These are phyloP conservation scores for Rhagoletis pomonella DNA, from an alignment of 1,140 invertebrate species.

Conservation along the genomic window DNA sequence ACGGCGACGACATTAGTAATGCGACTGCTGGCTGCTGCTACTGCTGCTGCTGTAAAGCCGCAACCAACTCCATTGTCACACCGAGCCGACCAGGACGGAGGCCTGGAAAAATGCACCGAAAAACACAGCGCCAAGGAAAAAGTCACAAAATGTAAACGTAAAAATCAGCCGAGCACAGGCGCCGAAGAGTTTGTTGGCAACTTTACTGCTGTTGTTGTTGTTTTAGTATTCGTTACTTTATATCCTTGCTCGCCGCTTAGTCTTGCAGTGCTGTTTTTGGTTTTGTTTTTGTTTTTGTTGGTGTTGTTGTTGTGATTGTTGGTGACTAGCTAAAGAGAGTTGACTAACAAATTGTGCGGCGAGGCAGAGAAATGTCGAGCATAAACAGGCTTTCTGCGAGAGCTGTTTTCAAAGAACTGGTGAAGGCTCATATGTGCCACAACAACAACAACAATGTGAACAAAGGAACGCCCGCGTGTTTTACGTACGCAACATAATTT, in stretches of 20 bases:
- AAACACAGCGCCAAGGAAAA: constrained; percentile 30
- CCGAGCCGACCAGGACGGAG: constrained; percentile 49
- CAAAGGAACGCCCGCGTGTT: neutral
- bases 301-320: too few species aligned
- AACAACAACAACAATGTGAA: neutral
- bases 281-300: too few species aligned
- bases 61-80: constrained; percentile 52
- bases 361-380: neutral
- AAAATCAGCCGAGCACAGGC: constrained; percentile 40
- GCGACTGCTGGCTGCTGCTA: constrained; percentile 56
- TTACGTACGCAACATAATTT: neutral
- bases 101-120: constrained; percentile 48
- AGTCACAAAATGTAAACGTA: constrained; percentile 19
- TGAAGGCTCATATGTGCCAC: neutral
- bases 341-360: neutral
- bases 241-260: constrained; percentile 29
- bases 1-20: constrained; percentile 58
- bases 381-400: neutral
- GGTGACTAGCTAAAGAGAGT: neutral
- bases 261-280: neutral
- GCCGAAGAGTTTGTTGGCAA: constrained; percentile 43
- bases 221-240: neutral
- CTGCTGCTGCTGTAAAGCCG: constrained; percentile 47
- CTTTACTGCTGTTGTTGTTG: constrained; percentile 19
- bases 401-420: neutral